Conservation (phyloP, 2,113 vertebrate genomes). For the Illadopsis cleaveri region DNA sequence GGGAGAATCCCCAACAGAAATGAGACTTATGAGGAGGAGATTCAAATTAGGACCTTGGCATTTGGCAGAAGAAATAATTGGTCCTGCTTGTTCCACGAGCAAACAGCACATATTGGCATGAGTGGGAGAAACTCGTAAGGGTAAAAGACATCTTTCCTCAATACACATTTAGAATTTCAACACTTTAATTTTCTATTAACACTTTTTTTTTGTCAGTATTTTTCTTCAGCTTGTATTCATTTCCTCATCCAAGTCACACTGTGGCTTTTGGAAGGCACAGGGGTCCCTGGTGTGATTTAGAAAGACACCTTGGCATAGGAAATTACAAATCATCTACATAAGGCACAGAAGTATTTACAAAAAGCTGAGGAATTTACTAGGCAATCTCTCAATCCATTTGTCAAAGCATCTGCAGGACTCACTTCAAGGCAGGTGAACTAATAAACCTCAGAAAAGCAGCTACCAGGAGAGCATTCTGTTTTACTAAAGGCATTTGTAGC, state of each 20-base stretch:
- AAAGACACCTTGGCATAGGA: not conserved
- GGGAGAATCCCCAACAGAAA: not conserved
- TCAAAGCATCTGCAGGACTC: conserved; percentile 56
- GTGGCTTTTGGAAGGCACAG: not conserved
- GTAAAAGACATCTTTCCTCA: not conserved
- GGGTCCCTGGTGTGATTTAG: not conserved
- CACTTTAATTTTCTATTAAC: not conserved
- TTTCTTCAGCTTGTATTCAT: not conserved
- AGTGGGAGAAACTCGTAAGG: not conserved
- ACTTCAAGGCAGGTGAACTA: conserved; percentile 26
- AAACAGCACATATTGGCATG: not conserved
- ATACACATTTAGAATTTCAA: not conserved
- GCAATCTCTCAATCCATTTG: conserved; percentile 50
- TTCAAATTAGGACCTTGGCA: not conserved
- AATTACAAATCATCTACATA: not conserved
- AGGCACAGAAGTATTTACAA: not conserved
- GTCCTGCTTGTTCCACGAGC: not conserved
- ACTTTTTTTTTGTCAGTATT: not conserved
- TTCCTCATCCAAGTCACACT: not conserved
- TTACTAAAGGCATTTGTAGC: conserved; percentile 48
- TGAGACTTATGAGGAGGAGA: not conserved
- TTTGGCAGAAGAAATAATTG: not conserved
- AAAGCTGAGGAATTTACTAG: not conserved
- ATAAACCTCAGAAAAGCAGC: conserved; percentile 43
- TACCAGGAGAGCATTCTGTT: conserved; percentile 30